A percentile compares a stretch with the other conserved stretches of the same genome.
Conservation (phyloP, 1,140 invertebrate genomes). For the Homarus americanus region DNA sequence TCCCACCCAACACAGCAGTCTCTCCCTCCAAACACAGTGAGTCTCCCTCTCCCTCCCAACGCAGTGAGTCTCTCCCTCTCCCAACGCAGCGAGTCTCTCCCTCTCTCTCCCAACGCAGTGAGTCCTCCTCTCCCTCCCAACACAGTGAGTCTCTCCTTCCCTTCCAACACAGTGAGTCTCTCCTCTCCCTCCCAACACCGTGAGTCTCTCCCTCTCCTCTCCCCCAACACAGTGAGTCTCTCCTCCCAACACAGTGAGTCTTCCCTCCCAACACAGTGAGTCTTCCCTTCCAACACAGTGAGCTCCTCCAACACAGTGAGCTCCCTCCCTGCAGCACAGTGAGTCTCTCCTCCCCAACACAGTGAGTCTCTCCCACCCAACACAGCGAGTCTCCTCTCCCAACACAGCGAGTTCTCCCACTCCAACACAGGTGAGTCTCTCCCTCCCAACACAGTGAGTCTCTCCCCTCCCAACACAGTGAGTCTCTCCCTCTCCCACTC, state of each 20-base stretch:
- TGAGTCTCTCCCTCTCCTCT: background rate
- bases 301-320: too few species aligned
- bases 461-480: background rate
- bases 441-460: too few species aligned
- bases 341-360: too few species aligned
- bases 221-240: background rate
- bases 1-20: too few species aligned
- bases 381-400: background rate
- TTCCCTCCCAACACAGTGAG: too few species aligned
- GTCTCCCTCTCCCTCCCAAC: background rate
- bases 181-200: background rate
- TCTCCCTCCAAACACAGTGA: background rate
- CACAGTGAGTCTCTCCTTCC: background rate
- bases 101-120: background rate
- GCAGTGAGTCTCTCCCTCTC: background rate
- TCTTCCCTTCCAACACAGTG: too few species aligned
- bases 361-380: background rate
- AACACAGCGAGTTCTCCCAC: background rate
- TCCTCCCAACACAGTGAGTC: too few species aligned
- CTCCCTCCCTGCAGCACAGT: too few species aligned
- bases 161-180: background rate
- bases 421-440: too few species aligned
- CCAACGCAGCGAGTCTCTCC: background rate
- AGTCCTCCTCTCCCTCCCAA: background rate
- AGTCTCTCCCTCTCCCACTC: background rate